Evolutionary conservation across 2,797 vertebrate species (phyloP), one percentile per base, ranked within the genome.

Genomic region (Pipistrellus pipistrellus): DNA sequence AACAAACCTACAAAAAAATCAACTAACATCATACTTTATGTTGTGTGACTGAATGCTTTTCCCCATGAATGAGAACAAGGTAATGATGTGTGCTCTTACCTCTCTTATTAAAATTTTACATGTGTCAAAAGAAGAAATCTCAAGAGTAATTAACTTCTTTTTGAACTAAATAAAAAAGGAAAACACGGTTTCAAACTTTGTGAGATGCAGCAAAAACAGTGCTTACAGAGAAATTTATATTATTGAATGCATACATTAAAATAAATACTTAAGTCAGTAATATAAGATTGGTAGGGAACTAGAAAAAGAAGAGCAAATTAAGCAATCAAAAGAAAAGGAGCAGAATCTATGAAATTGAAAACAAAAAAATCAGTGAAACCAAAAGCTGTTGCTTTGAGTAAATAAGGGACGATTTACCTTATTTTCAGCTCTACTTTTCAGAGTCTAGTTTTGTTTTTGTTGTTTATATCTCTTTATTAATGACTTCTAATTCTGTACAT

Each of bases 71-170:
- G 17, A 91, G 55, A 72, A 46, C 20, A 83, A 55, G 25, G 51
- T 35, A 73, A 73, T 48, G 38, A 48, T 73, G 23, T 77, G 32
- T 51, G 44, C 30, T 87, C 48, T 83, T 91, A 51, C 14, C 48
- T 87, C 8, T 95, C 46, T 21, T 71, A 46, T 48, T 92, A 17
- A 88, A 2, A 80, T 80, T 89, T 68, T 88, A 57, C 30, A 17
- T 64, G 62, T 64, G 62, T 64, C 62, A 15, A 64, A 64, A 64
- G 30, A 62, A 30, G 59, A 64, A 64, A 64, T 64, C 30, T 64
- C 30, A 64, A 64, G 62, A 64, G 62, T 64, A 64, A 64, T 64
- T 64, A 8, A n/a, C 15, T 1, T n/a, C n/a, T n/a, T 64, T 64
- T 64, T n/a, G 6, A 62, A 62, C 27, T 62, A 62, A 64, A 64